Conservation (phyloP, 2,797 vertebrate genomes). For the Apogon hyalosoma region DNA sequence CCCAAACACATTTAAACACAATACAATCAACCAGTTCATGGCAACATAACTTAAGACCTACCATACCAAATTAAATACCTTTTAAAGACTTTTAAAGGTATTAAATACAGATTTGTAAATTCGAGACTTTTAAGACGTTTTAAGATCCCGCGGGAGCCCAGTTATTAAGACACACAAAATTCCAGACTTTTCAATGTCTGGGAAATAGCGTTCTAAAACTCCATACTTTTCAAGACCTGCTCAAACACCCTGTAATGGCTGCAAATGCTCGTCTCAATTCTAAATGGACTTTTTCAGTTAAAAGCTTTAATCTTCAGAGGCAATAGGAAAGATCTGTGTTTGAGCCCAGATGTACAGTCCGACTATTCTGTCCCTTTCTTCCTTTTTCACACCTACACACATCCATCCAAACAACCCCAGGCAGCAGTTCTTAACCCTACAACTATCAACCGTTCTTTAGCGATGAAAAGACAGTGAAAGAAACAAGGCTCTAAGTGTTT, state of each 20-base stretch:
- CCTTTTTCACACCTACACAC: conserved; percentile 59
- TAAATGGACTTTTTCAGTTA: conserved; percentile 15
- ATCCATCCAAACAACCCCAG: conserved; percentile 26
- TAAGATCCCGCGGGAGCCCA: no score
- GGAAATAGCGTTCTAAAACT: no score
- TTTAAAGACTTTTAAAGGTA: no score
- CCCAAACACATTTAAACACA: no score
- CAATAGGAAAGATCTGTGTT: conserved; percentile 27
- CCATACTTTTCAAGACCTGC: no score
- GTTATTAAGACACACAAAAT: no score
- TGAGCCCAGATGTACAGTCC: conserved; percentile 30
- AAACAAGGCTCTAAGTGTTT: background rate
- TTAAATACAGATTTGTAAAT: no score
- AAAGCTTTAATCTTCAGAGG: conserved; percentile 39
- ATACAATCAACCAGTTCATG: no score
- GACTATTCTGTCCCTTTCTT: conserved; percentile 30
- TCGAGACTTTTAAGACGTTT: no score
- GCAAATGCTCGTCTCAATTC: background rate
- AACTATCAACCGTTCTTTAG: background rate
- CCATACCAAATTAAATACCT: no score
- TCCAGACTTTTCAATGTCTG: no score
- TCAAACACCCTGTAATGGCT: conserved; percentile 3
- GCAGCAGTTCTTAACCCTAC: background rate
- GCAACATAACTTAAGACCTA: no score
- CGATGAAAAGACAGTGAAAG: conserved; percentile 7